phyloP scores from a whole-genome alignment of 35 echinoderm and acorn worm species.

The Heliocidaris tuberculata region DNA sequence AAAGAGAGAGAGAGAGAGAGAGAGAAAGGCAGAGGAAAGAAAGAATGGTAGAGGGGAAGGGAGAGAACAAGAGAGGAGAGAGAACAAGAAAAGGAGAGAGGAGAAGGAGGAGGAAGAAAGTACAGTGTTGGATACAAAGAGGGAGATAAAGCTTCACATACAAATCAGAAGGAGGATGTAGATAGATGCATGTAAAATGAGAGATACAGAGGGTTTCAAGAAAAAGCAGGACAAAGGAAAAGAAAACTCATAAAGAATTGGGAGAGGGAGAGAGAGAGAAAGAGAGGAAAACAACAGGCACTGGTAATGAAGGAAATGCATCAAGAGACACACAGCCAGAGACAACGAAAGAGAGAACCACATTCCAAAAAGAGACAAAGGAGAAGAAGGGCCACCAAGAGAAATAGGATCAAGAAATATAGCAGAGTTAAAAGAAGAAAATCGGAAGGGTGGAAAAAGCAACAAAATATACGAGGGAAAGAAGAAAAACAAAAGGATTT shows the following conservation, averaged over 20 bases:
- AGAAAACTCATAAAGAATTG: not conserved
- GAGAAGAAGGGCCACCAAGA: not conserved
- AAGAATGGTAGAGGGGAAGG: not conserved
- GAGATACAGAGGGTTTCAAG: not conserved
- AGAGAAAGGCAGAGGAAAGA: not conserved
- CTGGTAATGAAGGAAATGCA: not conserved
- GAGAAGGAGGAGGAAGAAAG: conserved; percentile 26
- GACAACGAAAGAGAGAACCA: not conserved
- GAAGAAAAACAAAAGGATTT: not conserved
- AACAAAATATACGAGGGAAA: not conserved
- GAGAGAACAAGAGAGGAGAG: not conserved
- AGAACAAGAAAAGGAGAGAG: not conserved
- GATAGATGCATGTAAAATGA: not conserved
- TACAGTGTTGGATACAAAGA: not conserved
- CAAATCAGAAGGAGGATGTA: not conserved
- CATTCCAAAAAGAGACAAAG: not conserved
- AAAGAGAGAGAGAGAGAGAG: not conserved
- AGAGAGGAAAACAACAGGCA: not conserved
- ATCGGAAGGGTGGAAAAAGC: not conserved
- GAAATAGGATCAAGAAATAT: not conserved
- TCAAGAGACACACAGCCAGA: not conserved
- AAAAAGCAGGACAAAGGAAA: not conserved
- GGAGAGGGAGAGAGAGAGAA: not conserved
- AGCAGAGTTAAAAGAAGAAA: not conserved
- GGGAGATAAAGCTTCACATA: not conserved